Base-by-base conservation (phyloP, 2,113 vertebrate genomes). In the Nothobranchius kuhntae region DNA sequence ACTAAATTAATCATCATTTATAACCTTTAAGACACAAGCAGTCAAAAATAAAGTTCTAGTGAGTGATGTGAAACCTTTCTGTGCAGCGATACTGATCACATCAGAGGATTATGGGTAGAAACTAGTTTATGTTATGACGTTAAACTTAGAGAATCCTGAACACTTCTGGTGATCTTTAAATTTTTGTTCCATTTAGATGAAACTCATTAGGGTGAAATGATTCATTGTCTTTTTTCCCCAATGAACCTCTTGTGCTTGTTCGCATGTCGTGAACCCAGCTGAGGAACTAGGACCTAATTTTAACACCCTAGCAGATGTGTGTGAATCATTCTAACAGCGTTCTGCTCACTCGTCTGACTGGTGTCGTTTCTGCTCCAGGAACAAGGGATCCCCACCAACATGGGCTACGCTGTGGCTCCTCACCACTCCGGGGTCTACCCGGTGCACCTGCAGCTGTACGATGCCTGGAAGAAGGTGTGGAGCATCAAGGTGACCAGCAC, bases 401-500 rank as follows among this genome's bases (percentile, higher is more conserved):
- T 98, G 97, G 97, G 97, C 10, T 99, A 99, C 0, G 98, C 98
- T 0, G 98, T 99, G 82, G 96, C 98, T 0, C 98, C 98, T 21
- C 98, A 99, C 89, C 98, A 99, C 87, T 99, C 98, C 0, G 98
- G 98, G 0, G 97, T 98, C 56, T 99, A 99, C 82, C 98, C 98
- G 0, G 95, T 98, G 13, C 98, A 99, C 0, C 91, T 98, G 70
- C 98, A 98, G 88, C 88, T 99, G 53, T 99, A 99, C 0, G 97
- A 98, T 42, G 96, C 98, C 5, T 99, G 98, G 98, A 98, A 98
- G 89, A 96, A 95, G 74, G 95, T 99, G 52, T 99, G 98, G 98
- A 92, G 87, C 38, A 98, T 99, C 83, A 95, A 91, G 53, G 96
- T 99, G 88, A 99, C 97, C 2, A 99, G 97, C 92, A 99, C 97